phyloP scores from a whole-genome alignment of 2,797 vertebrate genomes.

The Dallia pectoralis region DNA sequence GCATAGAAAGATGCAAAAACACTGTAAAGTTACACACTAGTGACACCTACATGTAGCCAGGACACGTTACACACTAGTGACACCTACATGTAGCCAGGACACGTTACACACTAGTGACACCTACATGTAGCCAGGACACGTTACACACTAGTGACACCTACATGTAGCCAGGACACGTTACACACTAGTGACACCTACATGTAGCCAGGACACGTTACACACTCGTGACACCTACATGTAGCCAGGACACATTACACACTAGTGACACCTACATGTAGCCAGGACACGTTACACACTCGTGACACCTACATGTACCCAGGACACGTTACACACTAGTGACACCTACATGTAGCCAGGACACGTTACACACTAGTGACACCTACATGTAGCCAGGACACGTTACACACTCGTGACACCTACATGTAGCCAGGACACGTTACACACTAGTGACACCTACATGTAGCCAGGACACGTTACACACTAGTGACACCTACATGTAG shows the following conservation, averaged over 20 bases:
- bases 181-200: conserved; percentile 30
- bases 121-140: background rate
- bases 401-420: conserved; percentile 52
- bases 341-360: background rate
- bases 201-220: background rate
- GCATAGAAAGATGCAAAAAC: background rate
- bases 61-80: background rate
- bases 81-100: conserved; percentile 96
- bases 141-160: conserved; percentile 65
- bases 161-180: conserved; percentile 98
- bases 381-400: conserved; percentile 98
- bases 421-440: background rate
- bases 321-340: conserved; percentile 82
- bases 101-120: conserved; percentile 75
- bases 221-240: conserved; percentile 81
- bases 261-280: background rate
- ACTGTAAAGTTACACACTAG: background rate
- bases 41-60: background rate
- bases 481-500: background rate
- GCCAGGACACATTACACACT: conserved; percentile 92
- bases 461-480: conserved; percentile 94
- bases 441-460: conserved; percentile 77
- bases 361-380: conserved; percentile 52
- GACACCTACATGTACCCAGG: conserved; percentile 91
- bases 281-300: background rate